Conservation (phyloP, 92 coral and sea anemone genomes). For the Umimayanthus kanabou region DNA sequence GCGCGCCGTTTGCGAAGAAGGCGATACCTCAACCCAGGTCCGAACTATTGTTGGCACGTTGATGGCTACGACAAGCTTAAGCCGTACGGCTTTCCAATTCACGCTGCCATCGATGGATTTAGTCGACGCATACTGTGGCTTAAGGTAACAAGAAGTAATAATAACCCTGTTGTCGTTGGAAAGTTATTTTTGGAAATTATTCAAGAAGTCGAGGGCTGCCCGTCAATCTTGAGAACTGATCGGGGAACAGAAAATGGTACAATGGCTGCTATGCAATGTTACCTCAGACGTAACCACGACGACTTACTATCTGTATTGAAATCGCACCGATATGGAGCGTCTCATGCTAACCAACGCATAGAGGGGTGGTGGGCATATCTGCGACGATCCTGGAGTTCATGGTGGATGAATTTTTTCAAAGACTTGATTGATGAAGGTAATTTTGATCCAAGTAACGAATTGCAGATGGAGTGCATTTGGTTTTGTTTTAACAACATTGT, state of each 20-base stretch:
- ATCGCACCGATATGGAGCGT: slow-evolving; percentile 54
- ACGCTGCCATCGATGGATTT: no score
- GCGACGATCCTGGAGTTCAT: slow-evolving; percentile 55
- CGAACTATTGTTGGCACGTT: no score
- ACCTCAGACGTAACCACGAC: slow-evolving; percentile 44
- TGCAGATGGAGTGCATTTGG: neutral
- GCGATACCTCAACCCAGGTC: no score
- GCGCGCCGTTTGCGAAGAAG: no score
- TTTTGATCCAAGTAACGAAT: neutral
- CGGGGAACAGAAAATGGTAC: no score
- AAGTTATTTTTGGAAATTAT: no score
- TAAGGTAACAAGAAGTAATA: neutral
- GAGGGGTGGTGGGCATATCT: slow-evolving; percentile 64
- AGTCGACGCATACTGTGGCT: no score
- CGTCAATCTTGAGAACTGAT: no score
- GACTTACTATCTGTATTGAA: slow-evolving; percentile 45
- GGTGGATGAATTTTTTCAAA: slow-evolving; percentile 7
- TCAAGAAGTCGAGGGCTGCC: no score
- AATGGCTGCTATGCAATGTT: slow-evolving; percentile 7
- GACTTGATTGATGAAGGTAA: neutral
- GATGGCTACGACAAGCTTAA: no score
- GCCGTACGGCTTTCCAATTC: no score
- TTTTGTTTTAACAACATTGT: neutral
- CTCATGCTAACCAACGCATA: slow-evolving; percentile 57
- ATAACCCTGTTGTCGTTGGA: neutral